Evolutionary conservation across 2,797 vertebrate species (phyloP).

Genomic region (Silurus lanzhouensis): DNA sequence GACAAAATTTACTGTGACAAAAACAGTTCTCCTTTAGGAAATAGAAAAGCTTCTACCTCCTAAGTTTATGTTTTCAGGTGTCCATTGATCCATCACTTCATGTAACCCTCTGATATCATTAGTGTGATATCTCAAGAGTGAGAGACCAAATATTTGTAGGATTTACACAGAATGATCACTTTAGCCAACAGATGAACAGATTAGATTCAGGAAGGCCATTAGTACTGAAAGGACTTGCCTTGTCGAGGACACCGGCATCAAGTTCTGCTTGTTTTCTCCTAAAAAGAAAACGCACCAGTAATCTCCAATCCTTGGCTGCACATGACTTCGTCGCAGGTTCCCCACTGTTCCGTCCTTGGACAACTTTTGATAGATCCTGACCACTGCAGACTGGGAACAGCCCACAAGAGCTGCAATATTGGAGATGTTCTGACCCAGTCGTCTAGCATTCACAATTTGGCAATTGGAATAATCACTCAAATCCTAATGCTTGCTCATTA

Average conservation of each 20-base stretch:
- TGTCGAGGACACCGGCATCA: neutral
- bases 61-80: neutral
- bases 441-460: too few species aligned
- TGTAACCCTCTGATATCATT: neutral
- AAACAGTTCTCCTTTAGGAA: too few species aligned
- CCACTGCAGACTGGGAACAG: too few species aligned
- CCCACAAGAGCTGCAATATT: too few species aligned
- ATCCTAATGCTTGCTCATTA: too few species aligned
- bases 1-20: too few species aligned
- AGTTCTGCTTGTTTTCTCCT: neutral
- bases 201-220: neutral
- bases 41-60: neutral
- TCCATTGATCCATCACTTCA: neutral
- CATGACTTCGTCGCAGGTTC: too few species aligned
- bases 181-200: constrained; percentile 4
- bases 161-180: neutral
- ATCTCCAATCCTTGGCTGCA: neutral
- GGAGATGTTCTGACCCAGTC: too few species aligned
- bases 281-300: neutral
- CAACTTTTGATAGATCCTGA: too few species aligned
- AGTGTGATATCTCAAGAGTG: neutral
- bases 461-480: too few species aligned
- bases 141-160: neutral
- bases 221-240: neutral
- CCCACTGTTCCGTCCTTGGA: too few species aligned